Base-by-base conservation (phyloP, 2,888 invertebrate species). In the Macaria notata region DNA sequence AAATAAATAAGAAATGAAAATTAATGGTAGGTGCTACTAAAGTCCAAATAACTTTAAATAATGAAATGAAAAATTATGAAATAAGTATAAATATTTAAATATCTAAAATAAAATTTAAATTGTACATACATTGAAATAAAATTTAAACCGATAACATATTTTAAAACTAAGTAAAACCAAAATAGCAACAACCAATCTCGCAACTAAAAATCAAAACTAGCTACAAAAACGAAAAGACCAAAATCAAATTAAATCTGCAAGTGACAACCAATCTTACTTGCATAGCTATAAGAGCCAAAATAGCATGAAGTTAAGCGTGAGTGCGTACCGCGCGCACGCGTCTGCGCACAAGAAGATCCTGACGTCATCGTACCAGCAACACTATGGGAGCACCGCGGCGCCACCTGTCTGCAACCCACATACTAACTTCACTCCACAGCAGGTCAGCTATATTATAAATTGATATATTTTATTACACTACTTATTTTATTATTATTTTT, bases 291-390 rank as follows among this genome's bases (percentile, higher is more conserved):
- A 59, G 55, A 58, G 49, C 46, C 49, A 59, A 43, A 53, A 38
- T 43, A 6, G 49, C 69, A 72, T 96, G 96, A 96, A 96, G 94
- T 92, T 96, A 81, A 96, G 96, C 86, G 96, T 96, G 78, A 96
- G 96, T 78, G 96, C 96, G 78, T 96, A 96, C 86, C 94, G 96
- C 84, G 96, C 96, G 80, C 96, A 96, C 89, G 96, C 96, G 84
- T 96, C 96, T 69, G 96, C 96, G 84, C 96, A 96, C 86, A 96
- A 96, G 91, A 96, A 96, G 92, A 96, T 96, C 79, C 93, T 96
- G 81, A 94, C 93, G 76, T 94, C 95, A 72, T 94, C 94, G 77
- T 96, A 95, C 77, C 95, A 95, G 88, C 95, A 95, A 76, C 94
- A 94, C 83, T 96, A 96, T 93, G 96, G 95, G 60, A 95, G 95